These are phyloP conservation scores for Aporrectodea caliginosa DNA, from an alignment of 1,140 invertebrate genomes.

Conservation along the genomic window DNA sequence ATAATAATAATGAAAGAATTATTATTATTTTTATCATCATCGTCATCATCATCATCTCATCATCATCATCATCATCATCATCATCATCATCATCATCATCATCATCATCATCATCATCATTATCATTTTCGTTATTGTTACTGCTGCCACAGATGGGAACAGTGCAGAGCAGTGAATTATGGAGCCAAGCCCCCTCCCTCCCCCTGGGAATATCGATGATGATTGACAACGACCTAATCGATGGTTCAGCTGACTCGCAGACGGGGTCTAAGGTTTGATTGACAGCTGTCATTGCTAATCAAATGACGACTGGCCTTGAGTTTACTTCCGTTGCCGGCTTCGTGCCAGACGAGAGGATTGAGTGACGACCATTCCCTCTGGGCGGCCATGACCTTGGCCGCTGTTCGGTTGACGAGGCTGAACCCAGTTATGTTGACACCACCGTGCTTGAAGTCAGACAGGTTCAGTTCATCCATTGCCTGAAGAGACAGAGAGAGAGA, in stretches of 20 bases:
- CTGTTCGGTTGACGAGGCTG: constrained; percentile 12
- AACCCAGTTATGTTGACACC: constrained; percentile 33
- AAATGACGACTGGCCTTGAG: constrained; percentile 12
- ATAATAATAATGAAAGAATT: too few species aligned
- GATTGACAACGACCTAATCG: too few species aligned
- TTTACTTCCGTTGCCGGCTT: constrained; percentile 17
- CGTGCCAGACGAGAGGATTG: constrained; percentile 23
- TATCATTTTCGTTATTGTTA: too few species aligned
- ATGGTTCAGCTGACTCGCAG: too few species aligned
- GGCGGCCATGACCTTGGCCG: not conserved
- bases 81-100: not conserved
- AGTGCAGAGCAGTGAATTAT: too few species aligned
- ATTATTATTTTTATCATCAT: too few species aligned
- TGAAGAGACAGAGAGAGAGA: constrained; percentile 9
- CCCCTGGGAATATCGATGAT: too few species aligned
- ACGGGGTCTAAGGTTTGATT: too few species aligned
- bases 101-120: not conserved
- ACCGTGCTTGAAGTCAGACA: constrained; percentile 32
- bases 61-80: too few species aligned
- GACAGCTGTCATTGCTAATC: not conserved
- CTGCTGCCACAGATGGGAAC: too few species aligned
- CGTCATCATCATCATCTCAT: too few species aligned
- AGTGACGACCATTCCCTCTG: constrained; percentile 26
- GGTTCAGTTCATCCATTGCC: constrained; percentile 33
- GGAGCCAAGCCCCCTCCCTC: too few species aligned